Evolutionary conservation across 1,140 invertebrate genomes (phyloP).

Genomic region (Kradibia gibbosae): DNA sequence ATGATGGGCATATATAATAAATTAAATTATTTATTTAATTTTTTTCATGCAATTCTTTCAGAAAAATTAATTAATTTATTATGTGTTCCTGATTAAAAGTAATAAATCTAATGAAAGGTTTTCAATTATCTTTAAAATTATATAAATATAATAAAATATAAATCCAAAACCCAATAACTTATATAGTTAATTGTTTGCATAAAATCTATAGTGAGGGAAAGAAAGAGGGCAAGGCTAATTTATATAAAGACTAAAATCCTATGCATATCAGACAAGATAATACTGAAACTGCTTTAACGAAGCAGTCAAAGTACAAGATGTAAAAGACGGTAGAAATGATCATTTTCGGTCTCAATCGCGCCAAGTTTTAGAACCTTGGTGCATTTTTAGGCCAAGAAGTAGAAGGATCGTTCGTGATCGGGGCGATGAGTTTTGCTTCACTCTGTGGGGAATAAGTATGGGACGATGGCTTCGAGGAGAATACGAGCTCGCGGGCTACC

Average conservation of each 20-base stretch:
- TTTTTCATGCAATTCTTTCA: too few species aligned
- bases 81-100: too few species aligned
- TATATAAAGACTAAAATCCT: neutral
- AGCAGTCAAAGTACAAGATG: neutral
- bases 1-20: too few species aligned
- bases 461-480: slow-evolving; percentile 35
- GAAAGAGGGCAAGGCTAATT: too few species aligned
- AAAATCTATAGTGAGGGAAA: too few species aligned
- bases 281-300: neutral
- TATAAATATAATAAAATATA: too few species aligned
- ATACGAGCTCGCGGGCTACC: neutral
- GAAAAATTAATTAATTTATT: too few species aligned
- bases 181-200: too few species aligned
- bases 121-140: too few species aligned
- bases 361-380: neutral
- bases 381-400: neutral
- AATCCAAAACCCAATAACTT: too few species aligned
- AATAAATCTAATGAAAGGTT: too few species aligned
- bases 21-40: too few species aligned
- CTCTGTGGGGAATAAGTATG: slow-evolving; percentile 24
- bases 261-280: neutral
- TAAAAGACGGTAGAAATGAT: neutral
- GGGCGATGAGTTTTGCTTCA: neutral
- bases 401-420: slow-evolving; percentile 5
- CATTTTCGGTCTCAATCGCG: neutral